Conservation (phyloP, 1,140 invertebrate genomes). For the Eumeta japonica region DNA sequence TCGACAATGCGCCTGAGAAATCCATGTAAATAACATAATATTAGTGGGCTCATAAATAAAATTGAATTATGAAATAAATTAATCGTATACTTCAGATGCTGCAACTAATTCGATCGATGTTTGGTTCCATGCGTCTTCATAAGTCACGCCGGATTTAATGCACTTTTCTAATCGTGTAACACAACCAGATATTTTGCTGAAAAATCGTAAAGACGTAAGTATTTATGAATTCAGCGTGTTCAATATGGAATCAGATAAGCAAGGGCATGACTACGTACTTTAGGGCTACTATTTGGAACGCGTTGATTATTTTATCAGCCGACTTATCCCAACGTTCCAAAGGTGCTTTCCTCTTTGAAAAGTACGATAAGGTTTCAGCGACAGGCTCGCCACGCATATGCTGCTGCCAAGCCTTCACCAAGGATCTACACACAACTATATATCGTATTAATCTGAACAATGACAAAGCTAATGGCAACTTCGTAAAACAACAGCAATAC, state of each 20-base stretch:
- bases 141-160: constrained; percentile 57
- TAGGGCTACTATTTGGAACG: no score
- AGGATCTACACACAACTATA: constrained; percentile 46
- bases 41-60: constrained; percentile 4
- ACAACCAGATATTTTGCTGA: constrained; percentile 68
- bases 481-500: no score
- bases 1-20: constrained; percentile 69
- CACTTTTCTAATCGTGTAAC: constrained; percentile 63
- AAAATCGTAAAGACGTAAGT: constrained; percentile 16
- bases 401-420: constrained; percentile 70
- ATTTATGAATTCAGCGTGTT: no score
- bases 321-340: constrained; percentile 63
- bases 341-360: constrained; percentile 41
- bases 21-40: constrained; percentile 8
- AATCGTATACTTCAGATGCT: constrained; percentile 62
- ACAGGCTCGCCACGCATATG: constrained; percentile 56
- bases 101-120: constrained; percentile 75
- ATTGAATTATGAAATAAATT: constrained; percentile 2
- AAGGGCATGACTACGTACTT: no score
- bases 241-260: no score
- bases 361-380: constrained; percentile 66
- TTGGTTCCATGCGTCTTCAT: constrained; percentile 81
- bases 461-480: not conserved
- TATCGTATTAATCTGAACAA: not conserved
- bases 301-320: constrained; percentile 31